phyloP scores from a whole-genome alignment of 2,113 vertebrate genomes.

The Cariama cristata region DNA sequence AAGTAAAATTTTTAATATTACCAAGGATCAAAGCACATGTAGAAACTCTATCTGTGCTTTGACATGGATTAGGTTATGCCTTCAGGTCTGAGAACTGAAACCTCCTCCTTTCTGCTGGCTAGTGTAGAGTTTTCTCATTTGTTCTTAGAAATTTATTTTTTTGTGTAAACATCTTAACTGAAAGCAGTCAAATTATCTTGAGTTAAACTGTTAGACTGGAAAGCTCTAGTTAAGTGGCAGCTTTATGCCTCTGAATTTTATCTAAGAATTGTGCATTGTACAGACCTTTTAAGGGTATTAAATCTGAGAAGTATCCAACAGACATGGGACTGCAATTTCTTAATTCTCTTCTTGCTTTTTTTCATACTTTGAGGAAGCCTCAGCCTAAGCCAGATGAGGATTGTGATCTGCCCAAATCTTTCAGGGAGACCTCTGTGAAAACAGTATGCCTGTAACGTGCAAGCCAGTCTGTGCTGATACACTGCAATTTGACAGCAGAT shows the following conservation, averaged over 20 bases:
- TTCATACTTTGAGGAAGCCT: neutral
- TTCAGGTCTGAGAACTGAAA: neutral
- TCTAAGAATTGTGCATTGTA: neutral
- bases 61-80: neutral
- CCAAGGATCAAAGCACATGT: neutral
- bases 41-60: neutral
- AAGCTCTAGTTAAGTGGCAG: neutral
- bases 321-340: neutral
- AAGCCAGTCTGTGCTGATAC: neutral
- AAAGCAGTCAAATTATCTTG: neutral
- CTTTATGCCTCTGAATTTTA: neutral
- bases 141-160: neutral
- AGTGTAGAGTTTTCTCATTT: neutral
- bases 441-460: neutral
- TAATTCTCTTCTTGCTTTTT: neutral
- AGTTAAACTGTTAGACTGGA: neutral
- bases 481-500: neutral
- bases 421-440: neutral
- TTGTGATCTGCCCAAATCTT: neutral
- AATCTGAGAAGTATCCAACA: neutral
- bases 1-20: neutral
- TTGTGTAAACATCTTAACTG: neutral
- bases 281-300: neutral
- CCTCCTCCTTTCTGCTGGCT: neutral
- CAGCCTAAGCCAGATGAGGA: neutral